These are phyloP conservation scores for Oryzias dopingdopingensis DNA, from an alignment of 2,797 vertebrate species.

Conservation along the genomic window DNA sequence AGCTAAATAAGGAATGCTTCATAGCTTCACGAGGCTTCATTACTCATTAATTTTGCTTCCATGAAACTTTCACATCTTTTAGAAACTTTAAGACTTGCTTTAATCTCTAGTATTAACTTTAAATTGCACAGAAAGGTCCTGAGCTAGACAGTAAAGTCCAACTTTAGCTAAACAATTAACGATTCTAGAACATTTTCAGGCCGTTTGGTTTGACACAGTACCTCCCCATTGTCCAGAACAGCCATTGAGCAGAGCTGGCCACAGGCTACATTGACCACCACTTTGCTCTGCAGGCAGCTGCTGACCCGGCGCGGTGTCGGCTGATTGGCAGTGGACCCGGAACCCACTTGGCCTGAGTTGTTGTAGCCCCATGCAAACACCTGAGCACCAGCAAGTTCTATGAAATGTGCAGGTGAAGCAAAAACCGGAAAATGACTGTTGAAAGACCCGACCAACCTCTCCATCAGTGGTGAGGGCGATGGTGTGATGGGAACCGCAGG, in stretches of 20 bases:
- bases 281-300: constrained; percentile 93
- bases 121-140: too few species aligned
- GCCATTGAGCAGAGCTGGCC: constrained; percentile 98
- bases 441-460: constrained; percentile 79
- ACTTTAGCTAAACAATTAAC: background rate
- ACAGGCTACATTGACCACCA: constrained; percentile 91
- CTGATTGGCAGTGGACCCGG: constrained; percentile 97
- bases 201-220: constrained; percentile 48
- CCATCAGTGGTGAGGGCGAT: constrained; percentile 93
- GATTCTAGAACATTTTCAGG: constrained; percentile 4
- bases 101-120: too few species aligned
- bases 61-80: too few species aligned
- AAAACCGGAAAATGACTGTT: background rate
- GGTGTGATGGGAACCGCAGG: constrained; percentile 96
- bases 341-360: constrained; percentile 97
- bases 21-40: too few species aligned
- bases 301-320: constrained; percentile 94
- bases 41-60: too few species aligned
- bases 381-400: constrained; percentile 60
- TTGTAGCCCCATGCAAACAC: constrained; percentile 98
- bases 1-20: too few species aligned
- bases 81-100: too few species aligned
- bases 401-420: background rate
- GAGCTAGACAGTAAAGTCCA: too few species aligned
- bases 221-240: constrained; percentile 95